A percentile compares a stretch with the other conserved stretches of the same genome.
Evolutionary conservation across 2,113 vertebrate genomes (phyloP).

Genomic region (Amphilophus citrinellus): DNA sequence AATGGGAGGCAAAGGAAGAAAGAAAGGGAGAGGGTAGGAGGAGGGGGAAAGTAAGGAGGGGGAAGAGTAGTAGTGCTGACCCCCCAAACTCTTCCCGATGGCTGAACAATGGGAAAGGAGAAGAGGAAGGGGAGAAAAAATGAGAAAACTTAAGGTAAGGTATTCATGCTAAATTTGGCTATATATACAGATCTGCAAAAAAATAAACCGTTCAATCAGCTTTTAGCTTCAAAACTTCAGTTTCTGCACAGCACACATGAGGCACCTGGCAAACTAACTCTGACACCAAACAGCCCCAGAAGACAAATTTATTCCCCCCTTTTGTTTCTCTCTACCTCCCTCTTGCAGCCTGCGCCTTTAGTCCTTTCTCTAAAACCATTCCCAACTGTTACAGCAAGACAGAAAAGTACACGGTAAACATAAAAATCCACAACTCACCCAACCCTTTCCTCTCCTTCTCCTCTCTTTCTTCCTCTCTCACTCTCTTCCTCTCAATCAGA

Average conservation of each 20-base stretch:
- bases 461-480: constrained; percentile 47
- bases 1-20: constrained; percentile 56
- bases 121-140: neutral
- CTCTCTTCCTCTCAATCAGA: constrained; percentile 76
- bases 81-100: constrained; percentile 59
- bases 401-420: constrained; percentile 41
- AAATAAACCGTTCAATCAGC: neutral
- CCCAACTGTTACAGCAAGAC: neutral
- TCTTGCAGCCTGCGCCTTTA: neutral
- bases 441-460: constrained; percentile 74
- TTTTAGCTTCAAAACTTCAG: constrained; percentile 19
- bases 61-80: constrained; percentile 33
- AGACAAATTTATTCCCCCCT: constrained; percentile 1
- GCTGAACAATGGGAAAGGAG: constrained; percentile 66
- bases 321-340: neutral
- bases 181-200: constrained; percentile 12
- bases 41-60: constrained; percentile 3
- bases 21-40: constrained; percentile 14
- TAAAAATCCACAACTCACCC: constrained; percentile 70
- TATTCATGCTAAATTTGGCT: neutral
- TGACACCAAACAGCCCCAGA: constrained; percentile 24
- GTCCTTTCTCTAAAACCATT: neutral
- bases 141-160: neutral
- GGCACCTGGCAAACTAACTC: constrained; percentile 53
- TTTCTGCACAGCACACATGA: neutral